Conservation (phyloP, 1,140 invertebrate genomes). For the Caenorhabditis brenneri region DNA sequence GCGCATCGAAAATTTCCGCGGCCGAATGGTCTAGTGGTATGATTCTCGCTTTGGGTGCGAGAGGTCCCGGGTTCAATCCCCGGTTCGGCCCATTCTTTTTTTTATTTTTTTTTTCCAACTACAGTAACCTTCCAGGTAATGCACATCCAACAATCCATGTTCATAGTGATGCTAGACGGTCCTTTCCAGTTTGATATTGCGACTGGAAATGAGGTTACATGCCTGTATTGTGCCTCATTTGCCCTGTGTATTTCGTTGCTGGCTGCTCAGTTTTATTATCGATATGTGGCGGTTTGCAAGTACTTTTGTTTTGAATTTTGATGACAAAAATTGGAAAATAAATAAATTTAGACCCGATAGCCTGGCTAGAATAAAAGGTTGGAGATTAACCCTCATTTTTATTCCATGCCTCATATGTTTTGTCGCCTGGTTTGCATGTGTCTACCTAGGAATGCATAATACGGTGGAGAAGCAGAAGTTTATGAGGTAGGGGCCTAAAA, state of each 20-base stretch:
- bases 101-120: no score
- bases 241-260: neutral
- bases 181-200: neutral
- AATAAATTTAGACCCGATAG: neutral
- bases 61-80: slow-evolving; percentile 68
- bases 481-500: neutral
- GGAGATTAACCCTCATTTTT: neutral
- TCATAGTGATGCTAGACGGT: neutral
- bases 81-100: slow-evolving; percentile 52
- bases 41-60: slow-evolving; percentile 70
- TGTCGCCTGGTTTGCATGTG: neutral
- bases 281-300: neutral
- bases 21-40: slow-evolving; percentile 66
- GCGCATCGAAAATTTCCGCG: no score
- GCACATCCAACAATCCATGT: neutral
- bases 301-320: neutral
- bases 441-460: neutral
- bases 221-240: neutral
- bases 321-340: neutral
- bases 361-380: neutral
- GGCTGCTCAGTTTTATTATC: neutral
- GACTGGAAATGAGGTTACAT: neutral
- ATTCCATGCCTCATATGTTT: neutral
- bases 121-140: neutral
- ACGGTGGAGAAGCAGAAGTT: neutral